Conservation (phyloP, 2,797 vertebrate species). For the Alosa sapidissima region DNA sequence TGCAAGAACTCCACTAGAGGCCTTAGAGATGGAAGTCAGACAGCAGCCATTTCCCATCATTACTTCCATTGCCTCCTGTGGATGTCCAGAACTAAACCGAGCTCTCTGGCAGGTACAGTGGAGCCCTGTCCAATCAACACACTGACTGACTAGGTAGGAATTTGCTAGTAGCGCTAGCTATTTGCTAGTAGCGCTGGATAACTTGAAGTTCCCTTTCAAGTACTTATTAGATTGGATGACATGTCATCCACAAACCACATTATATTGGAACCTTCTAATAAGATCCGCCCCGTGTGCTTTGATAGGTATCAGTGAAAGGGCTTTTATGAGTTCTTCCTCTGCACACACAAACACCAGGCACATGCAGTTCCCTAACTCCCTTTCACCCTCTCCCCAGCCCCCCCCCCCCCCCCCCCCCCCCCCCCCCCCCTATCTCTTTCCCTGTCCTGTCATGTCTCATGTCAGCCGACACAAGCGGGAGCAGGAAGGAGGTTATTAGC, state of each 20-base stretch:
- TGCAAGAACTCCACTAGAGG: neutral
- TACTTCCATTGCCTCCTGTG: conserved; percentile 42
- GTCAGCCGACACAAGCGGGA: neutral
- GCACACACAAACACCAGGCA: neutral
- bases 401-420: neutral
- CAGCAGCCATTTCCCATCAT: conserved; percentile 31
- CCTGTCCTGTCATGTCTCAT: conserved; percentile 32
- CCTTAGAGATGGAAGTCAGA: neutral
- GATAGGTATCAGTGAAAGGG: conserved; percentile 33
- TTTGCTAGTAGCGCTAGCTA: too few relatives aligned
- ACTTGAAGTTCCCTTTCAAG: neutral
- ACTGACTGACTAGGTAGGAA: neutral
- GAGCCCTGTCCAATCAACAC: neutral
- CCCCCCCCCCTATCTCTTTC: conserved; percentile 35
- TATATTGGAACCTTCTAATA: neutral
- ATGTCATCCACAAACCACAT: neutral
- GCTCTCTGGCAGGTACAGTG: neutral
- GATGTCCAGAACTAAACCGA: conserved; percentile 13
- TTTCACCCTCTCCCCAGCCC: neutral
- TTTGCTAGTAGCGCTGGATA: neutral
- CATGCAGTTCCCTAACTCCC: neutral
- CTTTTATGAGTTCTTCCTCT: conserved; percentile 10
- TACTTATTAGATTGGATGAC: neutral
- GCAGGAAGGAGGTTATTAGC: conserved; percentile 18
- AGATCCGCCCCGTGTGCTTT: neutral